These are phyloP conservation scores for Uloborus plumipes DNA, from an alignment of 2,888 invertebrate genomes.

Conservation along the genomic window DNA sequence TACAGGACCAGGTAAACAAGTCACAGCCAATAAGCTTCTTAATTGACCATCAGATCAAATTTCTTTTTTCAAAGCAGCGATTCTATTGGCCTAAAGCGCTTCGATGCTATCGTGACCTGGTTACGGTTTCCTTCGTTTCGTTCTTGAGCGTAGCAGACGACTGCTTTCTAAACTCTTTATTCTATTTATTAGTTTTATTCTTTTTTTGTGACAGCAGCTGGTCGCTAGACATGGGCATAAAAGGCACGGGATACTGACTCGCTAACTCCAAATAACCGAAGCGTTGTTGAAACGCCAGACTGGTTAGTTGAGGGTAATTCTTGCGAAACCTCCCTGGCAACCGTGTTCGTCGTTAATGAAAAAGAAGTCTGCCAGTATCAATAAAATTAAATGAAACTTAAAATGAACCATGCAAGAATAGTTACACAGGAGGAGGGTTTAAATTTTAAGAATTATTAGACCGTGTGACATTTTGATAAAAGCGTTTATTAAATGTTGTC, in stretches of 20 bases:
- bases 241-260: constrained; percentile 13
- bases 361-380: no score
- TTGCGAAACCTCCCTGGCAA: no score
- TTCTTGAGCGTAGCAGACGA: constrained; percentile 23
- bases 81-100: constrained; percentile 24
- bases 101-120: constrained; percentile 56
- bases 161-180: not conserved
- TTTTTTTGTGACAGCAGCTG: constrained; percentile 28
- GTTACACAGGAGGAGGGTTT: no score
- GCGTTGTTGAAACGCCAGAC: constrained; percentile 4
- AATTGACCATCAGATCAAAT: constrained; percentile 32
- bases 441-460: no score
- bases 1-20: constrained; percentile 43
- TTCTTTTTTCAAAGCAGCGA: constrained; percentile 31
- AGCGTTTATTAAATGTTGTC: no score
- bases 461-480: no score
- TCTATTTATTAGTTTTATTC: constrained; percentile 5
- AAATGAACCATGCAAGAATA: no score
- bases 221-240: constrained; percentile 47
- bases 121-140: constrained; percentile 58
- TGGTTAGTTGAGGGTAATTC: not conserved
- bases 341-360: no score
- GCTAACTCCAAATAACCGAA: not conserved
- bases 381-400: no score
- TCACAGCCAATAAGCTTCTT: constrained; percentile 36